Percentiles rank a stretch among this genome's conserved stretches.
Evolutionary conservation across 2,888 invertebrate species (phyloP).

Genomic region (Brenthis hecate): DNA sequence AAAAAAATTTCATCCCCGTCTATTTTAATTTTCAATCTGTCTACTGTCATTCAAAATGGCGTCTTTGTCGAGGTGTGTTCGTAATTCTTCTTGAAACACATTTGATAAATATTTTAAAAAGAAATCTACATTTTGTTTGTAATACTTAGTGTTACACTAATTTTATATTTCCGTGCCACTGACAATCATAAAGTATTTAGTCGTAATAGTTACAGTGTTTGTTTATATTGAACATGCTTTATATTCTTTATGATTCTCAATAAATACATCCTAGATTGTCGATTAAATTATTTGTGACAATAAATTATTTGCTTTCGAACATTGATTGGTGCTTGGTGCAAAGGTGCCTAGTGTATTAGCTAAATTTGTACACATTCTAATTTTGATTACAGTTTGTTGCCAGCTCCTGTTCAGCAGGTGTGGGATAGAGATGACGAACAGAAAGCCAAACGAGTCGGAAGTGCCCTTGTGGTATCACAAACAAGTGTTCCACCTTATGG

Average conservation of each 20-base stretch:
- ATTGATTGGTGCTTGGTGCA: background rate
- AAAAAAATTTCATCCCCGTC: too few relatives aligned
- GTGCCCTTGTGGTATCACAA: constrained; percentile 89
- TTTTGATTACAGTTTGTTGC: constrained; percentile 86
- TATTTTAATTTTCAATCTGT: constrained; percentile 16
- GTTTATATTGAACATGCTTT: too few relatives aligned
- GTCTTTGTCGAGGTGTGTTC: constrained; percentile 71
- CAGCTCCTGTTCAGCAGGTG: constrained; percentile 92
- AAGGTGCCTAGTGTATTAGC: background rate
- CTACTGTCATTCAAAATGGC: constrained; percentile 59
- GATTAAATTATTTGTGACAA: too few relatives aligned
- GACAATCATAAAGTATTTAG: too few relatives aligned
- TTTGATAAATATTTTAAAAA: background rate
- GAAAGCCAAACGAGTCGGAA: constrained; percentile 78
- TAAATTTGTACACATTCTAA: background rate
- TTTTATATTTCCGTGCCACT: background rate
- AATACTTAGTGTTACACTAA: background rate
- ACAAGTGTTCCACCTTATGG: constrained; percentile 96
- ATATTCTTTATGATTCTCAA: too few relatives aligned
- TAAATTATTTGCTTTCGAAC: background rate
- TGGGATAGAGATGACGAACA: constrained; percentile 95
- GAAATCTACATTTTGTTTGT: background rate
- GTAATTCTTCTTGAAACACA: constrained; percentile 1
- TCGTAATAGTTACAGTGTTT: too few relatives aligned
- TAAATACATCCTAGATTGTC: too few relatives aligned